Base-by-base conservation (phyloP, 2,888 invertebrate species). In the Tigriopus californicus region DNA sequence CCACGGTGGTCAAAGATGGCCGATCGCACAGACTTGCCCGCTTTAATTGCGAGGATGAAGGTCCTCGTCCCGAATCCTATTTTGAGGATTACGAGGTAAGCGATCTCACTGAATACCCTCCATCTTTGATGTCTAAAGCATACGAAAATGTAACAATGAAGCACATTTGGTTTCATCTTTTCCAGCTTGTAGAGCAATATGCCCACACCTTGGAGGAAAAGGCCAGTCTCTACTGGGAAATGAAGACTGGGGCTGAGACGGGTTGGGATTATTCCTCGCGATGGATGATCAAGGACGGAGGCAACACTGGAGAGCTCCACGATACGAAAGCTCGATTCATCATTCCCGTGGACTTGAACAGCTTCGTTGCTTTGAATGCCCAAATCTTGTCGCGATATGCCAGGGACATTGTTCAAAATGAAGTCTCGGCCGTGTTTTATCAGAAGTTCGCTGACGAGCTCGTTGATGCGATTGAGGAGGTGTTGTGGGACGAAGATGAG, bases 191-290 rank as follows among this genome's bases (percentile, higher is more conserved):
- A 33, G 33, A 33, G 8, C 33, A 33, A 33, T 33, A 33, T 33
- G 33, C 33, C 33, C 33, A 33, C 4, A 33, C 33, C 3, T 33
- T 33, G 33, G 69, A 72, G 48, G 73, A 75, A 55, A 73, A 73
- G 63, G 72, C 76, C 52, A 75, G 80, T 41, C 75, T 85, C 64
- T 90, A 85, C 69, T 80, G 84, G 0, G 83, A 92, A 68, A 68
- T 94, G 25, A 89, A 89, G 67, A 82, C 91, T 0, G 91, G 84
- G 0, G 91, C 91, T 0, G 94, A 94, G 70, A 89, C 89, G 0
- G 95, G 95, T 1, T 92, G 92, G 92, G 94, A 95, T 70, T 95
- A 92, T 72, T 89, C 88, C 0, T 82, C 83, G 1, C 76, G 94
- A 54, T 94, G 92, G 92, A 85, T 86, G 69, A 79, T 84, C 61